Percentiles rank a stretch among this genome's conserved stretches.
Evolutionary conservation across 2,888 invertebrate species (phyloP).

Genomic region (Phyllotreta striolata): DNA sequence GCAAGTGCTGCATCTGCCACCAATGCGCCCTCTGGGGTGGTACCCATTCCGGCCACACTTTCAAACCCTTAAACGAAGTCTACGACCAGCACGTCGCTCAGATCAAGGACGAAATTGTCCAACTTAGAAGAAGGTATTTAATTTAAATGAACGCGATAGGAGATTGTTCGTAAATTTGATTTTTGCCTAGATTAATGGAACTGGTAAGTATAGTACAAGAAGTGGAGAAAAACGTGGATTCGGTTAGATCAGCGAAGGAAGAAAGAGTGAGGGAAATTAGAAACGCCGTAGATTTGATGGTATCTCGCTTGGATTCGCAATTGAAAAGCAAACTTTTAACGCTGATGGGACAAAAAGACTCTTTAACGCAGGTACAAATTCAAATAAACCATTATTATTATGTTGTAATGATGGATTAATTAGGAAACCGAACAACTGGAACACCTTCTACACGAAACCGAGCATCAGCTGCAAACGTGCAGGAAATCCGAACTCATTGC

Average conservation of each 20-base stretch:
- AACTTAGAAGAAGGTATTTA: conserved; percentile 71
- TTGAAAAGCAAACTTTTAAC: conserved; percentile 88
- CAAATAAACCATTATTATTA: background rate
- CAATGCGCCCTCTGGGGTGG: conserved; percentile 95
- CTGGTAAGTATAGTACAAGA: conserved; percentile 88
- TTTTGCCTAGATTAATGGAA: conserved; percentile 72
- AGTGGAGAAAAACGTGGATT: conserved; percentile 93
- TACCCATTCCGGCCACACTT: conserved; percentile 89
- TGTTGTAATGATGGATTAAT: background rate
- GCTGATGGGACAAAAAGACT: conserved; percentile 87
- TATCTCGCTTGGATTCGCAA: conserved; percentile 88
- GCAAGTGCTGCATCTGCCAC: conserved; percentile 90
- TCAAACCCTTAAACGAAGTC: conserved; percentile 90
- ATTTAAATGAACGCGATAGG: background rate
- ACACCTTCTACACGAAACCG: conserved; percentile 83
- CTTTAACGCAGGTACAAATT: conserved; percentile 70
- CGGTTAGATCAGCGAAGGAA: conserved; percentile 89
- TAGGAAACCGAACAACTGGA: conserved; percentile 88
- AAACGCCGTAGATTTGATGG: conserved; percentile 93
- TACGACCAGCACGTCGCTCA: conserved; percentile 89
- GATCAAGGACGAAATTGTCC: conserved; percentile 85
- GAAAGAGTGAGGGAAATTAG: conserved; percentile 91
- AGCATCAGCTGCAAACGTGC: conserved; percentile 79
- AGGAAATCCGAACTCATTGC: conserved; percentile 85
- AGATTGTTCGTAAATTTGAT: background rate